These are phyloP conservation scores for Epinotia demarniana DNA, from an alignment of 2,888 invertebrate species.

Conservation along the genomic window DNA sequence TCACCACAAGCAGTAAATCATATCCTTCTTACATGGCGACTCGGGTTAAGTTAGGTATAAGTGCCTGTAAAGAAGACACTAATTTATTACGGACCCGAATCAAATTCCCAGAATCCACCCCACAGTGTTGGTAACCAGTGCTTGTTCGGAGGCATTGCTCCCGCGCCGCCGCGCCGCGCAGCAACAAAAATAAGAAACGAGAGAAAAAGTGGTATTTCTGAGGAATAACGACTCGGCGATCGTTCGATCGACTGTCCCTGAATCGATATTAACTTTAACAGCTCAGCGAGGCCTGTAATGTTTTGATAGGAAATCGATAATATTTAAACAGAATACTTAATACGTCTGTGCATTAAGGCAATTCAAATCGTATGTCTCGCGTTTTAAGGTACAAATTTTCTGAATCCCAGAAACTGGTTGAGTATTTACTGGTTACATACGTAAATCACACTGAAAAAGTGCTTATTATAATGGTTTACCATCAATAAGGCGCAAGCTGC, in stretches of 20 bases:
- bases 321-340: not conserved
- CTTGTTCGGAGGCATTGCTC: conserved; percentile 72
- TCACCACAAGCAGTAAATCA: not conserved
- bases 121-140: conserved; percentile 56
- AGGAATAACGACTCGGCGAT: conserved; percentile 73
- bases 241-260: conserved; percentile 64
- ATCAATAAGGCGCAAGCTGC: conserved; percentile 21
- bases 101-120: conserved; percentile 47
- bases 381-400: not conserved
- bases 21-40: not conserved
- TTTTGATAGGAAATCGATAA: conserved; percentile 3
- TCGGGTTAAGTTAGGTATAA: not conserved
- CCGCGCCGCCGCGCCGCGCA: conserved; percentile 63
- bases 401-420: not conserved
- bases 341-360: not conserved
- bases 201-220: conserved; percentile 72
- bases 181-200: conserved; percentile 68
- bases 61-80: not conserved
- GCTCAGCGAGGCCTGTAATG: conserved; percentile 5
- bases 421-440: not conserved
- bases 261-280: conserved; percentile 47
- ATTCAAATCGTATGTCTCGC: not conserved
- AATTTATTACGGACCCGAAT: not conserved
- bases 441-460: conserved; percentile 18
- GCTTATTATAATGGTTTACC: not conserved